These are phyloP conservation scores for Pteropus rufus DNA, from an alignment of 2,797 vertebrate genomes.

Conservation along the genomic window DNA sequence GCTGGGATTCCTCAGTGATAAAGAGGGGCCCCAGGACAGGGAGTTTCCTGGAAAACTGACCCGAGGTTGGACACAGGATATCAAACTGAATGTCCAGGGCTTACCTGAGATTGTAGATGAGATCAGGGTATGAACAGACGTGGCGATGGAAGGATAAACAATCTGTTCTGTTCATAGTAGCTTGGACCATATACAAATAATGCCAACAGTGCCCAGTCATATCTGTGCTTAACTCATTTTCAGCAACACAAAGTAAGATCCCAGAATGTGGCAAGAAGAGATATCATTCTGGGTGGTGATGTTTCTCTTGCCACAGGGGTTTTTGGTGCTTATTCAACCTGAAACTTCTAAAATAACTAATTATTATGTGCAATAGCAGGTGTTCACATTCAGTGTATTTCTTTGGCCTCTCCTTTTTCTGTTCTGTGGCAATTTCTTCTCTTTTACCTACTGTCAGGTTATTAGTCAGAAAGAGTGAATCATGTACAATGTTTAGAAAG, in stretches of 20 bases:
- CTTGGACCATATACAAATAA: background rate
- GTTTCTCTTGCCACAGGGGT: background rate
- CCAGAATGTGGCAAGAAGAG: background rate
- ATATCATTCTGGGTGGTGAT: background rate
- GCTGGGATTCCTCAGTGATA: background rate
- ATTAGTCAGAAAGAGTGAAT: slow-evolving; percentile 34
- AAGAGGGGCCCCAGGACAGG: background rate
- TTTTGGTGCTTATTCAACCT: slow-evolving; percentile 60
- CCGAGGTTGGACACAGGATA: background rate
- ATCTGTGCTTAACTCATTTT: background rate
- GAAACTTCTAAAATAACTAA: slow-evolving; percentile 55
- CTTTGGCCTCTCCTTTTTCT: background rate
- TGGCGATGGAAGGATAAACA: background rate
- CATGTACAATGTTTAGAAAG: slow-evolving; percentile 3
- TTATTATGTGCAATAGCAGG: background rate
- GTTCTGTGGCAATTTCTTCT: background rate
- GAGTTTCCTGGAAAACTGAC: background rate
- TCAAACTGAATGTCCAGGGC: background rate
- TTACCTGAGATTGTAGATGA: background rate
- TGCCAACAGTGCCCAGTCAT: background rate
- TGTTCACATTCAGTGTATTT: background rate
- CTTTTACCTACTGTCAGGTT: background rate
- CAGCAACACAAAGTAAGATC: background rate
- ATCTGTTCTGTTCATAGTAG: background rate
- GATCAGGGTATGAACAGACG: background rate